These are phyloP conservation scores for Loxodonta africana DNA, from an alignment of 2,113 vertebrate genomes.

Conservation along the genomic window DNA sequence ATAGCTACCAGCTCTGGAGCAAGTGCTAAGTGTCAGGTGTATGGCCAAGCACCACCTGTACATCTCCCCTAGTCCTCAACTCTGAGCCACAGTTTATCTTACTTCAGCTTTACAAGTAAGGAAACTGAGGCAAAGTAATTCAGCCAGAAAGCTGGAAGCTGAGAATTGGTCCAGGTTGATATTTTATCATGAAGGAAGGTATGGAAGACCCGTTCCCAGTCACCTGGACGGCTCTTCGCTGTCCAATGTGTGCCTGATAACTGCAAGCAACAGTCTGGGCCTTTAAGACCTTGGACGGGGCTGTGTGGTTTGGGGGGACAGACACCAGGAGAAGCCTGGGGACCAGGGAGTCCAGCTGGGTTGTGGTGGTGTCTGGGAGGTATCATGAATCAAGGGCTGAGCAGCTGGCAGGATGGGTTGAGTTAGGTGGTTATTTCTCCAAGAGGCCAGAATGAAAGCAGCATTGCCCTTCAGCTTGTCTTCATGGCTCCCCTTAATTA, in stretches of 20 bases:
- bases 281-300: not conserved
- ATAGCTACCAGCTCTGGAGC: not conserved
- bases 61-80: not conserved
- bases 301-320: too few relatives aligned
- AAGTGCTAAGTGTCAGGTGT: not conserved
- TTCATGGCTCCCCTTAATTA: not conserved
- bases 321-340: too few relatives aligned
- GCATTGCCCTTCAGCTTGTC: not conserved
- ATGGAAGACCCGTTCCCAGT: not conserved
- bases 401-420: not conserved
- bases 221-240: not conserved
- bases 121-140: not conserved
- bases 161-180: not conserved
- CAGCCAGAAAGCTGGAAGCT: not conserved
- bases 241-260: not conserved
- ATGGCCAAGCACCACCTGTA: not conserved
- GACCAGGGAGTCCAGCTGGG: too few relatives aligned
- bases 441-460: not conserved
- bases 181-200: not conserved
- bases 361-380: not conserved
- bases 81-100: not conserved
- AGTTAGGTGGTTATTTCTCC: not conserved
- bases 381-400: not conserved
- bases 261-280: not conserved
- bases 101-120: not conserved